These are phyloP conservation scores for Loxodonta africana DNA, from an alignment of 2,113 vertebrate genomes.

Conservation along the genomic window DNA sequence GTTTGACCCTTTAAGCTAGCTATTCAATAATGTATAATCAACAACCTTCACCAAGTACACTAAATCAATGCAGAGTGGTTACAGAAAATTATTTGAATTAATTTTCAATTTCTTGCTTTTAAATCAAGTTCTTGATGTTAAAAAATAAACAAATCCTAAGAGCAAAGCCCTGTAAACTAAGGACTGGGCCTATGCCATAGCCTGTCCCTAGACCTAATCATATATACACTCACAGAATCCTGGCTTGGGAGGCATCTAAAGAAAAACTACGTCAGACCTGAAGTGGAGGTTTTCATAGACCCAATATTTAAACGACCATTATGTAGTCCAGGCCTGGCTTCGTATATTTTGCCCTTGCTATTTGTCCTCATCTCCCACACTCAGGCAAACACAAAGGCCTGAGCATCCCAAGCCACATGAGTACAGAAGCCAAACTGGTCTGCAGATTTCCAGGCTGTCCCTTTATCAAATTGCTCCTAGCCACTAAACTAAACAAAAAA, in stretches of 20 bases:
- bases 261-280: background rate
- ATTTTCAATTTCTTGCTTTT: background rate
- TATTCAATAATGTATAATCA: background rate
- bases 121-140: background rate
- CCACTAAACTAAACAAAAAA: too few relatives aligned
- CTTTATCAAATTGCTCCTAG: background rate
- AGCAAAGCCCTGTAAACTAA: background rate
- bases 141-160: slow-evolving; percentile 8
- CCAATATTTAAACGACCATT: background rate
- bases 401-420: background rate
- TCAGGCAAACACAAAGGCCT: background rate
- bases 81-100: background rate
- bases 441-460: background rate
- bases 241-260: background rate
- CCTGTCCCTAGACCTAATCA: background rate
- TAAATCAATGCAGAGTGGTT: background rate
- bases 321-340: background rate
- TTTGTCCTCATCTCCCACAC: background rate
- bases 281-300: background rate
- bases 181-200: background rate
- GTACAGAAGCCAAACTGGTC: background rate
- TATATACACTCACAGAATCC: background rate
- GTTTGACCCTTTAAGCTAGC: background rate
- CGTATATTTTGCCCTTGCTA: background rate
- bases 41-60: background rate